phyloP scores from a whole-genome alignment of 2,888 invertebrate species.

The Drosophila nigritarsus region DNA sequence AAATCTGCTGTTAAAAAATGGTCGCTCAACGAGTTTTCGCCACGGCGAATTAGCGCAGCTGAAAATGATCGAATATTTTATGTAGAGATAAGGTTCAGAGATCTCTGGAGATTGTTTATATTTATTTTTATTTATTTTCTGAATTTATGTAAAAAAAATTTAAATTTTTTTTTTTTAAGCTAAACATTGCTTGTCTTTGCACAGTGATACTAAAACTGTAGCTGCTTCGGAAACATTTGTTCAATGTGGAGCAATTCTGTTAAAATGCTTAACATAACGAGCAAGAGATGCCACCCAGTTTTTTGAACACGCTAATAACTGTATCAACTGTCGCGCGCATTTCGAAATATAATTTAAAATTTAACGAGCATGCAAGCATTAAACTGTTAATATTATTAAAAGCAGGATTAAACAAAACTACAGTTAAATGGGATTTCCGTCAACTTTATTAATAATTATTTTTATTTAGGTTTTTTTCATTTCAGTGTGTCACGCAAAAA shows the following conservation, averaged over 20 bases:
- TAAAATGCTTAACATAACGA: background rate
- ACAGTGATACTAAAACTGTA: constrained; percentile 14
- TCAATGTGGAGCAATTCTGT: constrained; percentile 22
- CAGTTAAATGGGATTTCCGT: constrained; percentile 61
- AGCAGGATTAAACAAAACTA: constrained; percentile 53
- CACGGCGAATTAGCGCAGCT: constrained; percentile 17
- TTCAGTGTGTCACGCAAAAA: constrained; percentile 63
- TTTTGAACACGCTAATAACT: background rate
- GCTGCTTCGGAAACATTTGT: background rate
- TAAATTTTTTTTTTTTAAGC: background rate
- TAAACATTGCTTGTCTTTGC: background rate
- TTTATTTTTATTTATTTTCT: background rate
- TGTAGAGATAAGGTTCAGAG: background rate
- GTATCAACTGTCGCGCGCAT: constrained; percentile 1
- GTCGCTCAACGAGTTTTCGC: constrained; percentile 6
- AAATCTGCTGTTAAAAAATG: constrained; percentile 11
- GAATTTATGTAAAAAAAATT: background rate
- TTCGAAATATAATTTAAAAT: constrained; percentile 2
- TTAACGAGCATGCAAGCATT: constrained; percentile 30
- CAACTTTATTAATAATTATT: constrained; percentile 63
- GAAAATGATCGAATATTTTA: background rate
- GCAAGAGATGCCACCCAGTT: background rate
- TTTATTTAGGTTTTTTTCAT: constrained; percentile 18
- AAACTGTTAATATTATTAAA: constrained; percentile 34
- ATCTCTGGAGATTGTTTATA: background rate